Conservation (phyloP, 2,113 vertebrate genomes). For the Forbesichthys papilliferus region DNA sequence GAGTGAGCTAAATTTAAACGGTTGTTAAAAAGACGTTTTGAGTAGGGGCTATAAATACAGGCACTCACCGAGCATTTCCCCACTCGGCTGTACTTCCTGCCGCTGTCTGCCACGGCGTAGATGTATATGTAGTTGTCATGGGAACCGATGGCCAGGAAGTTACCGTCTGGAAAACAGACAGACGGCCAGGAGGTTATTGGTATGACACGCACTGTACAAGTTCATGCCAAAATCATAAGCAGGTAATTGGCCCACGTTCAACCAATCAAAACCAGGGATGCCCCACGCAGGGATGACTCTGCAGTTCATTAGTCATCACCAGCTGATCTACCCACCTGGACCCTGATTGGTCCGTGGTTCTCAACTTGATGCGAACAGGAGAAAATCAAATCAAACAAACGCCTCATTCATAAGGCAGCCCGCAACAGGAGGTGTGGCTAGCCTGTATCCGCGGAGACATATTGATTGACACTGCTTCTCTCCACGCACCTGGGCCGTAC, state of each 20-base stretch:
- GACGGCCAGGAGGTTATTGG: constrained; percentile 16
- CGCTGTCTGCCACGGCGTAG: constrained; percentile 88
- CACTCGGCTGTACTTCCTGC: constrained; percentile 91
- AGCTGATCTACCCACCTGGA: too few relatives aligned
- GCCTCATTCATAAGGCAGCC: too few relatives aligned
- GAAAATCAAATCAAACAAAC: too few relatives aligned
- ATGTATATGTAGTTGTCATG: constrained; percentile 99
- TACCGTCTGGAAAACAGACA: constrained; percentile 82
- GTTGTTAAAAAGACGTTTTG: constrained; percentile 16
- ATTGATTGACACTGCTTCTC: background rate
- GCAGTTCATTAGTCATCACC: too few relatives aligned
- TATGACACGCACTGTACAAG: background rate
- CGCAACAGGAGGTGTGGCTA: too few relatives aligned
- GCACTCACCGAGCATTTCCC: constrained; percentile 94
- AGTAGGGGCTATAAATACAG: constrained; percentile 31
- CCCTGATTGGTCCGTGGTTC: too few relatives aligned
- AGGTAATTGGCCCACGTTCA: too few relatives aligned
- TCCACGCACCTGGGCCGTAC: constrained; percentile 87
- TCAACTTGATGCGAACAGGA: too few relatives aligned
- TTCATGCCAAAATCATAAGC: too few relatives aligned
- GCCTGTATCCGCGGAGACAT: background rate
- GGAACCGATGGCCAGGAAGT: constrained; percentile 94
- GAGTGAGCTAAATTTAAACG: constrained; percentile 34
- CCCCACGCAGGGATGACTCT: too few relatives aligned
- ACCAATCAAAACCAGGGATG: too few relatives aligned